Conservation (phyloP, 2,113 vertebrate species). For the Corythornis vintsioides region DNA sequence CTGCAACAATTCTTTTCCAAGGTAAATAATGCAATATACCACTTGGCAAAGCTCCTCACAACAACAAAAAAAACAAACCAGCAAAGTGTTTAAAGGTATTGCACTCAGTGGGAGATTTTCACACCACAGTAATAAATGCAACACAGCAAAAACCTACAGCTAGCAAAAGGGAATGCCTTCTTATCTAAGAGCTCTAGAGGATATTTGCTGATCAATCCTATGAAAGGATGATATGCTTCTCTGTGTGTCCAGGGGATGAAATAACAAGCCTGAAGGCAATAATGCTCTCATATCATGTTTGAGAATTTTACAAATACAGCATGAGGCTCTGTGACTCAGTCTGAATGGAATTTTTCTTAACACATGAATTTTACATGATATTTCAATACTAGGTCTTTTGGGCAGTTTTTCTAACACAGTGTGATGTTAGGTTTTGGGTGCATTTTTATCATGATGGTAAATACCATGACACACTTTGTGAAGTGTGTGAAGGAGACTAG, state of each 20-base stretch:
- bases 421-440: constrained; percentile 34
- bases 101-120: constrained; percentile 69
- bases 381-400: constrained; percentile 48
- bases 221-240: constrained; percentile 76
- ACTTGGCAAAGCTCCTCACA: constrained; percentile 58
- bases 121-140: constrained; percentile 68
- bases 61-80: constrained; percentile 17
- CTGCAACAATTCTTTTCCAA: constrained; percentile 69
- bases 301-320: constrained; percentile 73
- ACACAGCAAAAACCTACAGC: constrained; percentile 65
- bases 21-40: constrained; percentile 64
- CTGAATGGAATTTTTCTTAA: constrained; percentile 70
- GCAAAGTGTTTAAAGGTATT: constrained; percentile 68
- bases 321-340: constrained; percentile 67
- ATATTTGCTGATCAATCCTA: constrained; percentile 76
- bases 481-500: constrained; percentile 1
- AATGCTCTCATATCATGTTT: constrained; percentile 74
- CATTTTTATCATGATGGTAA: constrained; percentile 45
- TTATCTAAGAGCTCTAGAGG: constrained; percentile 73
- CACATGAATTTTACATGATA: constrained; percentile 73
- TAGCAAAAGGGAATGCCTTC: constrained; percentile 66
- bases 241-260: constrained; percentile 67
- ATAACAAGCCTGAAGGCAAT: constrained; percentile 71
- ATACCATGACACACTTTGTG: background rate
- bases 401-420: constrained; percentile 50